Percentiles rank a stretch among this genome's conserved stretches.
Evolutionary conservation across 2,113 vertebrate species (phyloP).

Genomic region (Uria aalge): DNA sequence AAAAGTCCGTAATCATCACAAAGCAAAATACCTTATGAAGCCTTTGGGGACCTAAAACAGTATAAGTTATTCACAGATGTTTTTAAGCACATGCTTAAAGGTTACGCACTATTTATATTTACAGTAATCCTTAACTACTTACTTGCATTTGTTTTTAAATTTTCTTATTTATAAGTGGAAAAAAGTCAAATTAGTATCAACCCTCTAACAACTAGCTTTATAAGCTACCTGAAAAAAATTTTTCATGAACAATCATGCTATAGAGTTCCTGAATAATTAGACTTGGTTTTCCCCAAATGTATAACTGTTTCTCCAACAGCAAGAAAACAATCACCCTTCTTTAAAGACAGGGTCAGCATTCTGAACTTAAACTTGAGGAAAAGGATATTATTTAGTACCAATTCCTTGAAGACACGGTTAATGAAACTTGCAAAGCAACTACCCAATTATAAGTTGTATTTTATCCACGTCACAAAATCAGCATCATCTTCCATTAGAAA

Average conservation of each 20-base stretch:
- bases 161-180: neutral
- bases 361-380: neutral
- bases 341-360: neutral
- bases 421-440: neutral
- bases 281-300: neutral
- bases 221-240: rapidly evolving
- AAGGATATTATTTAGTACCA: neutral
- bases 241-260: neutral
- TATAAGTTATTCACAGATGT: neutral
- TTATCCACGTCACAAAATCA: neutral
- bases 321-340: neutral
- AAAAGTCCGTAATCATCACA: neutral
- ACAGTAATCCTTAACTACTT: neutral
- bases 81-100: neutral
- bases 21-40: neutral
- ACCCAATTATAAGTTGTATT: rapidly evolving
- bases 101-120: neutral
- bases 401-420: neutral
- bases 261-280: rapidly evolving
- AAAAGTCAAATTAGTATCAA: neutral
- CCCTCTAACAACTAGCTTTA: neutral
- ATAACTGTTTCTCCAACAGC: neutral
- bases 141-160: neutral
- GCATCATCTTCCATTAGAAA: neutral
- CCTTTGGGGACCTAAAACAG: neutral